phyloP scores from a whole-genome alignment of 2,888 invertebrate species.

The Hirtodrosophila duncani region DNA sequence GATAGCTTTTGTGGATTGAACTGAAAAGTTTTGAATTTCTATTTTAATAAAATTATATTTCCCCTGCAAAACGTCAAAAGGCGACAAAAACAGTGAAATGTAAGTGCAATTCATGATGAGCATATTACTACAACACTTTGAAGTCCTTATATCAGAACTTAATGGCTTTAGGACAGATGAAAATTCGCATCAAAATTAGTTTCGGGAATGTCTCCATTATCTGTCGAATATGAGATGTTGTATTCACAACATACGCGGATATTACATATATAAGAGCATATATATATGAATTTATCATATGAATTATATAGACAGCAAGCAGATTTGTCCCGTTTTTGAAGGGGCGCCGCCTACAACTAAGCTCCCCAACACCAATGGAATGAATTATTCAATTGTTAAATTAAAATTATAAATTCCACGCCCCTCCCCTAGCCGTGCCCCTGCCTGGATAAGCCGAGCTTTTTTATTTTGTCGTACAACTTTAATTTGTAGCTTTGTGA shows the following conservation, averaged over 20 bases:
- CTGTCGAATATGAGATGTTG: too few relatives aligned
- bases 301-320: conserved; percentile 17
- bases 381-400: conserved; percentile 11
- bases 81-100: conserved; percentile 19
- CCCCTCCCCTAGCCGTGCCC: not conserved
- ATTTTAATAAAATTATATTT: too few relatives aligned
- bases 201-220: too few relatives aligned
- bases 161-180: too few relatives aligned
- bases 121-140: conserved; percentile 11
- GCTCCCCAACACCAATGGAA: not conserved
- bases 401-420: conserved; percentile 18
- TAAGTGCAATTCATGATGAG: conserved; percentile 47
- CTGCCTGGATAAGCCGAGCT: conserved; percentile 33
- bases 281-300: too few relatives aligned
- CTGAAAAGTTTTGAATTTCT: too few relatives aligned
- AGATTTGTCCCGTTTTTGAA: conserved; percentile 55
- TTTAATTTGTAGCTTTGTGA: conserved; percentile 42
- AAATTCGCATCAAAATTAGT: too few relatives aligned
- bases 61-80: conserved; percentile 16
- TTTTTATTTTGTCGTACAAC: conserved; percentile 39
- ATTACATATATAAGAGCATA: not conserved
- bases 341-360: conserved; percentile 27
- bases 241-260: conserved; percentile 16
- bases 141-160: too few relatives aligned
- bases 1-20: too few relatives aligned